Evolutionary conservation across 1,140 invertebrate genomes (phyloP), one percentile per base, ranked within the genome.

Genomic region (Triops longicaudatus): DNA sequence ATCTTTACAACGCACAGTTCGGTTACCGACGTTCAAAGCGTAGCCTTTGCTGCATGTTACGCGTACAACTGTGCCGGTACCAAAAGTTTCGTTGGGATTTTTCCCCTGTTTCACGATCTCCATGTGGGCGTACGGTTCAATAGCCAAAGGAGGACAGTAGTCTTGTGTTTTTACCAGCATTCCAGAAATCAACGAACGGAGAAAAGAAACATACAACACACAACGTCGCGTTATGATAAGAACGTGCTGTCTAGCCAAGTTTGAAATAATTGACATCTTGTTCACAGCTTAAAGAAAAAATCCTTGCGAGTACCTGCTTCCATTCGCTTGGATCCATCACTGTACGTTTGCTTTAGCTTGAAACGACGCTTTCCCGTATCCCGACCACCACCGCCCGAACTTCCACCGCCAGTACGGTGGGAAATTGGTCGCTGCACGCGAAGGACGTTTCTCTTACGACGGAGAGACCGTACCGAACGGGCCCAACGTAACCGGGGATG

Each of bases 401-500:
- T n/a, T 6, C 50, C 50, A 17, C 50, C 50, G 50, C 50, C 50
- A 12, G 50, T 63, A 22, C 50, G 50, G 50, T 63, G 50, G 22
- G 50, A 63, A 63, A 63, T 63, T 6, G 50, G 50, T 17, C 50
- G 50, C 17, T 63, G 50, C 3, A 63, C 50, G 50, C 50, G 50
- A 22, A 63, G 50, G 22, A 63, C 50, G 50, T 63, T 63, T 63
- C 50, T 63, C 22, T 63, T 63, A 9, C 50, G 50, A 0, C 50
- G 50, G 6, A 63, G 22, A 9, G 50, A 10, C 10, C 50, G 50
- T 11, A 82, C 78, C 26, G 81, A 82, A 12, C 92, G 87, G 80
- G 90, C 92, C 90, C 91, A 94, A 42, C 92, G 84, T 50, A 94
- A 87, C 14, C 92, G 86, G 0, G 93, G 93, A 85, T 95, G 93